A percentile compares a stretch with the other conserved stretches of the same genome.
These are phyloP conservation scores for Hirtodrosophila alboralis DNA, from an alignment of 2,888 invertebrate species.

Conservation along the genomic window DNA sequence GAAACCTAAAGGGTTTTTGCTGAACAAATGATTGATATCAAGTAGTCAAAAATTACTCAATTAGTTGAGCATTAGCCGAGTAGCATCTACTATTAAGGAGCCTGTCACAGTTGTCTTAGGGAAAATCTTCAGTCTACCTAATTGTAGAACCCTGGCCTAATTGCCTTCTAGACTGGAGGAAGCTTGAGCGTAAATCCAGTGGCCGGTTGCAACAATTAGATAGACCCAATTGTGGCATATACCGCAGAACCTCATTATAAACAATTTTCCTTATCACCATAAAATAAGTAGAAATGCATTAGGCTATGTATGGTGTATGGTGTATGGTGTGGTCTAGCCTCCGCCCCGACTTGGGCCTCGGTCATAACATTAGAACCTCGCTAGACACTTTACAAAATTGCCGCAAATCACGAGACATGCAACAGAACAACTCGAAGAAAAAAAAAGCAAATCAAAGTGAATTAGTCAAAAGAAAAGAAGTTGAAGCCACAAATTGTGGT, in stretches of 20 bases:
- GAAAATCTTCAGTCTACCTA: slow-evolving; percentile 24
- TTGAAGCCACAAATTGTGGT: slow-evolving; percentile 57
- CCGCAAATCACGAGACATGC: slow-evolving; percentile 67
- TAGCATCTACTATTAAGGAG: slow-evolving; percentile 40
- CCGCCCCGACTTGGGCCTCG: slow-evolving; percentile 33
- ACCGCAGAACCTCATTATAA: slow-evolving; percentile 75
- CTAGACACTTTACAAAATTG: slow-evolving; percentile 80
- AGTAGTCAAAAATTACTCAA: slow-evolving; percentile 75
- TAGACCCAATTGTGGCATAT: slow-evolving; percentile 60
- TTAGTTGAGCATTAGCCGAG: slow-evolving; percentile 70
- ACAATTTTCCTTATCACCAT: slow-evolving; percentile 73
- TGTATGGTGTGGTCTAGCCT: slow-evolving; percentile 50
- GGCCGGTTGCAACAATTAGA: slow-evolving; percentile 68
- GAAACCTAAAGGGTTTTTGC: slow-evolving; percentile 30
- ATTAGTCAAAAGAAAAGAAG: slow-evolving; percentile 56
- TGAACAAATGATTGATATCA: slow-evolving; percentile 62
- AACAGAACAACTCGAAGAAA: slow-evolving; percentile 20
- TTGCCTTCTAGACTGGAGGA: slow-evolving; percentile 31
- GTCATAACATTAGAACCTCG: slow-evolving; percentile 78
- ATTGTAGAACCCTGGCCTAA: slow-evolving; percentile 26
- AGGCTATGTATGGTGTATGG: too few relatives aligned
- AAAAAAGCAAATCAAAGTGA: slow-evolving; percentile 57
- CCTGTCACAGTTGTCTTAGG: slow-evolving; percentile 1
- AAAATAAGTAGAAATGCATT: slow-evolving; percentile 57
- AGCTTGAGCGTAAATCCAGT: slow-evolving; percentile 72